Evolutionary conservation across 2,797 vertebrate species (phyloP), one percentile per base, ranked within the genome.

Genomic region (Gila robusta): DNA sequence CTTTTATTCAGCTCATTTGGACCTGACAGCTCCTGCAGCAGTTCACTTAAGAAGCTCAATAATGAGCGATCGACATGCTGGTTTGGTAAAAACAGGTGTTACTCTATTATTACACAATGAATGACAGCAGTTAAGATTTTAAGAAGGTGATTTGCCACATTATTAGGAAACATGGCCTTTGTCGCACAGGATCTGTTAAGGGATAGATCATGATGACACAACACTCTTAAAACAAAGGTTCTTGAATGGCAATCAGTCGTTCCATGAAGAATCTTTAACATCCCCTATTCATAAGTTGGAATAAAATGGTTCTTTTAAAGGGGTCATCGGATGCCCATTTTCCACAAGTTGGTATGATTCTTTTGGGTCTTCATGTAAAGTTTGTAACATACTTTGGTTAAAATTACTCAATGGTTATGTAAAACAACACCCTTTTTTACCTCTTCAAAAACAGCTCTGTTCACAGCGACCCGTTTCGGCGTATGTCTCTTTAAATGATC

Each of bases 81-180:
- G 21, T 16, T 79, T 62, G 54, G 35, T 32, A 77, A 62, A 78
- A 79, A 62, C 76, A 79, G 76, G 7, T 62, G 35, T 56, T 77
- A 56, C 5, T 59, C 5, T 41, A 10, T 37, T 23, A 41, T 62
- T 79, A 37, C 14, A 79, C 59, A 62, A 26, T 26, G 35, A 79
- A 59, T 2, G 1, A 5, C 74, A 26, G 52, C n/a, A 54, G 52
- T 56, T 59, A 37, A 35, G 28, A 23, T 56, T 77, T n/a, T 59
- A 78, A 59, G 21, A 59, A 14, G 21, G 12, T 14, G 6, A n/a
- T 56, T 56, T 77, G 32, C 28, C 28, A 23, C 1, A 2, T 56
- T 77, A 37, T 11, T 19, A 8, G 28, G 5, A 77, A 56, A 56
- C 49, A 23, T 37, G 19, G 28, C 19, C 32, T 56, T 77, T 77